Evolutionary conservation across 2,888 invertebrate species (phyloP).

Genomic region (Volucella bombylans): DNA sequence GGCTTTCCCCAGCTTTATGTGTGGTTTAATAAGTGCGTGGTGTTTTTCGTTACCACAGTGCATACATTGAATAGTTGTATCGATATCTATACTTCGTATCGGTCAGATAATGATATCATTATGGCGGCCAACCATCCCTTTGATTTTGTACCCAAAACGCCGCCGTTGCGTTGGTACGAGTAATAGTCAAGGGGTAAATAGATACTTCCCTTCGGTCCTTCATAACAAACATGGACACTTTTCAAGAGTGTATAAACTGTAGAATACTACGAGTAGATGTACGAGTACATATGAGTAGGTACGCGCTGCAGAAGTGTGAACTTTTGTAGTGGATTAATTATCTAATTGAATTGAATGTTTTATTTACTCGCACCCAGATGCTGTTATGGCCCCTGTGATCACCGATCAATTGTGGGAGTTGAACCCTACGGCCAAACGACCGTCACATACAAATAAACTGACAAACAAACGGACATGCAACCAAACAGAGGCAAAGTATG

Average conservation of each 20-base stretch:
- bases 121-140: constrained; percentile 65
- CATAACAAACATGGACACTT: constrained; percentile 53
- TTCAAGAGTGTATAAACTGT: constrained; percentile 59
- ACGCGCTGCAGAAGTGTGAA: constrained; percentile 28
- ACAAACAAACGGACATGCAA: neutral
- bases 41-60: constrained; percentile 58
- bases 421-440: neutral
- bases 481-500: constrained; percentile 11
- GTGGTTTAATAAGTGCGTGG: constrained; percentile 61
- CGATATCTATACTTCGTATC: constrained; percentile 44
- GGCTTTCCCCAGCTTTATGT: constrained; percentile 33
- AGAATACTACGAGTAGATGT: neutral
- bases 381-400: constrained; percentile 33
- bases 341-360: constrained; percentile 72
- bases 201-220: neutral
- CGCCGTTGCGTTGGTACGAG: too few species aligned
- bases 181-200: constrained; percentile 10
- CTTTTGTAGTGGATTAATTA: constrained; percentile 65
- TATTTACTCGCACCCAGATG: constrained; percentile 54
- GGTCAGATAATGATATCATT: constrained; percentile 72
- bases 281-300: neutral
- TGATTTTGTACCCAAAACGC: constrained; percentile 54
- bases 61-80: constrained; percentile 24
- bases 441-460: neutral
- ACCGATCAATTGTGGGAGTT: constrained; percentile 21